Percentiles rank a stretch among this genome's conserved stretches.
These are phyloP conservation scores for Ornithoptera alexandrae DNA, from an alignment of 2,888 invertebrate genomes.

Conservation along the genomic window DNA sequence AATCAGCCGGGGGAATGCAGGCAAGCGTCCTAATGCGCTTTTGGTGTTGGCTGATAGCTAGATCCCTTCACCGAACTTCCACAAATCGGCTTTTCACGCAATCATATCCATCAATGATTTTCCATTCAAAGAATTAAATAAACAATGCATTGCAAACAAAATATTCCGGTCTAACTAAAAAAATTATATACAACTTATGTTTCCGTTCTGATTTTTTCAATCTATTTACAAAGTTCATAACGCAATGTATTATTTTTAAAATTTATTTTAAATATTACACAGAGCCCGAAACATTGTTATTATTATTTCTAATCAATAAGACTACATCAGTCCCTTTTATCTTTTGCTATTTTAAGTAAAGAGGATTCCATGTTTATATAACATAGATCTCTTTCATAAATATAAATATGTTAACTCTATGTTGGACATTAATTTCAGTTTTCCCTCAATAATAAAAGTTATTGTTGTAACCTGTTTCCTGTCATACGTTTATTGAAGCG, in stretches of 20 bases:
- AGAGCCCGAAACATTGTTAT: too few species aligned
- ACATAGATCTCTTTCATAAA: background rate
- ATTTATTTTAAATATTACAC: too few species aligned
- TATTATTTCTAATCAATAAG: too few species aligned
- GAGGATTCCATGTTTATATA: background rate
- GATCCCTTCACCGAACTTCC: constrained; percentile 41
- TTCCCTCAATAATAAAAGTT: constrained; percentile 5
- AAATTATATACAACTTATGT: too few species aligned
- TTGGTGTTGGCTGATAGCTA: constrained; percentile 72
- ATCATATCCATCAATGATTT: constrained; percentile 35
- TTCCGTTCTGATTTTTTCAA: too few species aligned
- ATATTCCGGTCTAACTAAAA: background rate
- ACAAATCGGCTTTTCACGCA: constrained; percentile 44
- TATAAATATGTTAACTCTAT: background rate
- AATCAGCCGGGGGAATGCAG: constrained; percentile 73
- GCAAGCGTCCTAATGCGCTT: constrained; percentile 75
- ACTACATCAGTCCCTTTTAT: background rate
- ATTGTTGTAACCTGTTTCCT: constrained; percentile 7
- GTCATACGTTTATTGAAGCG: constrained; percentile 11
- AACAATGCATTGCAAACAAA: background rate
- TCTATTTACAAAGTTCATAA: too few species aligned
- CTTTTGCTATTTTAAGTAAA: background rate
- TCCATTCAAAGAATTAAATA: constrained; percentile 9
- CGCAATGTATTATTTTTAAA: too few species aligned
- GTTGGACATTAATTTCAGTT: background rate